These are phyloP conservation scores for Chrysomela aeneicollis DNA, from an alignment of 2,888 invertebrate species.

Conservation along the genomic window DNA sequence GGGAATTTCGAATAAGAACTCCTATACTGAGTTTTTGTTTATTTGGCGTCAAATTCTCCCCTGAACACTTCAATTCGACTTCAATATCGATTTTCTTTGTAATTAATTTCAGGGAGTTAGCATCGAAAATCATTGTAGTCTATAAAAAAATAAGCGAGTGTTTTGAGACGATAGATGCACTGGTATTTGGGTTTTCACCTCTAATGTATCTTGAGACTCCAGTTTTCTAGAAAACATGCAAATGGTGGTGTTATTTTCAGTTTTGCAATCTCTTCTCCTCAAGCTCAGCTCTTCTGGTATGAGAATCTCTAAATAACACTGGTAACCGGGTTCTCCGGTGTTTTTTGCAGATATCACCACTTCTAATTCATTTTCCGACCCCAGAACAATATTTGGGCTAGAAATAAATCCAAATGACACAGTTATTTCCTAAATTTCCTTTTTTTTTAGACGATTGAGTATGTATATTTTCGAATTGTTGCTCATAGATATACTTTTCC, in stretches of 20 bases:
- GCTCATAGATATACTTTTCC: too few relatives aligned
- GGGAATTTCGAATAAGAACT: constrained; percentile 35
- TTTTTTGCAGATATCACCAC: constrained; percentile 39
- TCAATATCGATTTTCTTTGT: constrained; percentile 25
- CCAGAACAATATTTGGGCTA: constrained; percentile 37
- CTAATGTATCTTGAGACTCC: constrained; percentile 18
- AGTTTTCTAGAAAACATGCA: constrained; percentile 38
- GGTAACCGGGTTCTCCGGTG: constrained; percentile 44
- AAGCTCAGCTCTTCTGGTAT: constrained; percentile 36
- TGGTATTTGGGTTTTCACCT: constrained; percentile 33
- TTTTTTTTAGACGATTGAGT: background rate
- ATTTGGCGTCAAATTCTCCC: constrained; percentile 33
- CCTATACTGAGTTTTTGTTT: constrained; percentile 21
- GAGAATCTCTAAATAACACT: constrained; percentile 35
- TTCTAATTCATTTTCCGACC: constrained; percentile 35
- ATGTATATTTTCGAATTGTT: too few relatives aligned
- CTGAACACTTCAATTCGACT: constrained; percentile 40
- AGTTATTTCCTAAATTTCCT: background rate
- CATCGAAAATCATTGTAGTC: constrained; percentile 38
- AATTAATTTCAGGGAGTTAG: constrained; percentile 26
- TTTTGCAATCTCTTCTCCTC: constrained; percentile 34
- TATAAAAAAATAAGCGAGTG: constrained; percentile 19
- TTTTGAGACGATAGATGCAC: too few relatives aligned
- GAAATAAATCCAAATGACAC: constrained; percentile 11
- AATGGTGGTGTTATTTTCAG: constrained; percentile 31